phyloP scores from a whole-genome alignment of 2,888 invertebrate species.

The Harpalus rufipes region DNA sequence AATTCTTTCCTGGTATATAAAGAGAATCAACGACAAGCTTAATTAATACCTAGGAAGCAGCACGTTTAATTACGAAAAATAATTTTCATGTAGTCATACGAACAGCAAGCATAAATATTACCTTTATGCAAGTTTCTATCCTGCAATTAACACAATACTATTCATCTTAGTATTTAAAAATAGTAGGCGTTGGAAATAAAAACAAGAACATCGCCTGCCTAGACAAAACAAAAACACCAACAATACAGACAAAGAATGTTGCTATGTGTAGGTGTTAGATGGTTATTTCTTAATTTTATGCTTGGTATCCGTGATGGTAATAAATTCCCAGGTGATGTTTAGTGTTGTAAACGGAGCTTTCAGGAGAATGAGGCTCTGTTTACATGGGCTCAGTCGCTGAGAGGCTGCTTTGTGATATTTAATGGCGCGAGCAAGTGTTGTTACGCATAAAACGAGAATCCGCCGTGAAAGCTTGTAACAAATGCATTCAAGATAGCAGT shows the following conservation, averaged over 20 bases:
- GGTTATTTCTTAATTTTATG: conserved; percentile 50
- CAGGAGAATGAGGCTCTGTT: conserved; percentile 43
- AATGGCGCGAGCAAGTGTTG: conserved; percentile 15
- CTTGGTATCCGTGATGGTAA: conserved; percentile 3
- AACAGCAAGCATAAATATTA: conserved; percentile 39
- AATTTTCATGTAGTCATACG: conserved; percentile 24
- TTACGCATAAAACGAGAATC: conserved; percentile 27
- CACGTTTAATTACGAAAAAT: conserved; percentile 53
- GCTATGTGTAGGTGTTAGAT: conserved; percentile 44
- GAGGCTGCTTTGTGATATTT: conserved; percentile 22
- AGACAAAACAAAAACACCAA: conserved; percentile 27
- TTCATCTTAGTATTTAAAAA: conserved; percentile 37
- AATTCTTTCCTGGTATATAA: conserved; percentile 24
- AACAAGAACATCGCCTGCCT: conserved; percentile 42
- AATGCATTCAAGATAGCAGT: conserved; percentile 6
- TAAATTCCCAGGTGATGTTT: conserved; percentile 32
- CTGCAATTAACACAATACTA: conserved; percentile 35
- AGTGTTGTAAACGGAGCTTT: conserved; percentile 50
- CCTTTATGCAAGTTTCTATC: conserved; percentile 37
- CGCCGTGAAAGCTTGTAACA: conserved; percentile 26
- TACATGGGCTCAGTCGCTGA: conserved; percentile 36
- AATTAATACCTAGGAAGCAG: conserved; percentile 36
- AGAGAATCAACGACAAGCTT: conserved; percentile 48
- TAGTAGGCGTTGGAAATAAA: conserved; percentile 56
- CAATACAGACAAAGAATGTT: conserved; percentile 39